Conservation (phyloP, 2,113 vertebrate genomes). For the Turnix velox region DNA sequence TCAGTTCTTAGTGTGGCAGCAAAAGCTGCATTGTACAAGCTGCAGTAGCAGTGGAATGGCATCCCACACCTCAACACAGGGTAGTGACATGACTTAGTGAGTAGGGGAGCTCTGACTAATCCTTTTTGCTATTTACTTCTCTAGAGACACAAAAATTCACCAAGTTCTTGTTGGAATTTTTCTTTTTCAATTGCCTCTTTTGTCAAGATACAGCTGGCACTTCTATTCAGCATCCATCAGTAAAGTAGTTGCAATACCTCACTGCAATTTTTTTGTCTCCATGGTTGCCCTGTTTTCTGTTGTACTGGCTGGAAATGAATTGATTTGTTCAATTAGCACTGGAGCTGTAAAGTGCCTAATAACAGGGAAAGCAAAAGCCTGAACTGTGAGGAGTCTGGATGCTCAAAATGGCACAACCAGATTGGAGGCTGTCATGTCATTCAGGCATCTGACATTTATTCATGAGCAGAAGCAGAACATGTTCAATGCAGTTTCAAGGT, state of each 20-base stretch:
- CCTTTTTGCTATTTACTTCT: background rate
- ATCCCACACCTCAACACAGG: background rate
- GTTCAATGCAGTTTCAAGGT: background rate
- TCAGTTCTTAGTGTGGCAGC: background rate
- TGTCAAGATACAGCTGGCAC: conserved; percentile 15
- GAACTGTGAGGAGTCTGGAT: background rate
- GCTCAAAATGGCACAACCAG: background rate
- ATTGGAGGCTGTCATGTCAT: background rate
- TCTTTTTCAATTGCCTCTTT: background rate
- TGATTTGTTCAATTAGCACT: conserved; percentile 31
- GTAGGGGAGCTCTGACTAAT: background rate
- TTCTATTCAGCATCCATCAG: background rate
- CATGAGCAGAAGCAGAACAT: background rate
- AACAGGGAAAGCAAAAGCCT: conserved; percentile 9
- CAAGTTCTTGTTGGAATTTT: background rate
- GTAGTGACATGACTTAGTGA: background rate
- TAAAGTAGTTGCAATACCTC: background rate
- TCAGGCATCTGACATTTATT: background rate
- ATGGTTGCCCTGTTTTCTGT: background rate
- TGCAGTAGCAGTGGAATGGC: background rate
- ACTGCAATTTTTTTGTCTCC: conserved; percentile 25
- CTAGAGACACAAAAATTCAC: background rate
- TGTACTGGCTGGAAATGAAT: conserved; percentile 34
- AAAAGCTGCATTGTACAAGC: background rate
- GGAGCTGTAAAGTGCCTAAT: background rate